Evolutionary conservation across 2,113 vertebrate species (phyloP).

Genomic region (Pagrus major): DNA sequence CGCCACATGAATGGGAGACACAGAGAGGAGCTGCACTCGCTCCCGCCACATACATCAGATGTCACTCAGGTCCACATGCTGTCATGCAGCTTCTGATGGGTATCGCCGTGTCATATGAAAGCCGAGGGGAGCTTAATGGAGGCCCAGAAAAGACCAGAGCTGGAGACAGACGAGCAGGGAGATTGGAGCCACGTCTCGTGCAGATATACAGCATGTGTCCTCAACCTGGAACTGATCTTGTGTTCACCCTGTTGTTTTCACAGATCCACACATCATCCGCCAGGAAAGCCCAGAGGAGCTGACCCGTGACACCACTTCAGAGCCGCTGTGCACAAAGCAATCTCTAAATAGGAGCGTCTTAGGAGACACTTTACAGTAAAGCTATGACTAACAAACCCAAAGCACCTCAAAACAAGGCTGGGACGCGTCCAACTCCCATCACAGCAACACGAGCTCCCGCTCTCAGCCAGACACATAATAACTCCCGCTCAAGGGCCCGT

Average conservation of each 20-base stretch:
- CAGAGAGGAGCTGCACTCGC: constrained; percentile 65
- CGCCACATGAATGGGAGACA: constrained; percentile 81
- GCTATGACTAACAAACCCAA: constrained; percentile 64
- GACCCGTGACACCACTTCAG: constrained; percentile 66
- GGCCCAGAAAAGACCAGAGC: constrained; percentile 48
- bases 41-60: constrained; percentile 71
- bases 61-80: constrained; percentile 77
- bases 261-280: constrained; percentile 61
- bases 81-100: constrained; percentile 64
- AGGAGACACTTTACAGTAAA: constrained; percentile 50
- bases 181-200: constrained; percentile 65
- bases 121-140: constrained; percentile 70
- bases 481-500: constrained; percentile 67
- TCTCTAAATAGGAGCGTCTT: constrained; percentile 65
- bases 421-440: constrained; percentile 58
- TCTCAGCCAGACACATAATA: constrained; percentile 73
- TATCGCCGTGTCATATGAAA: constrained; percentile 66
- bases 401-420: constrained; percentile 69
- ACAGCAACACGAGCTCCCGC: constrained; percentile 55
- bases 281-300: constrained; percentile 51
- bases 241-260: constrained; percentile 59
- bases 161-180: constrained; percentile 66
- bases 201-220: constrained; percentile 6
- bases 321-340: constrained; percentile 38
- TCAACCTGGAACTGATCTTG: constrained; percentile 72